Evolutionary conservation across 2,797 vertebrate species (phyloP), one percentile per base, ranked within the genome.

Genomic region (Sebastes trivittatus): DNA sequence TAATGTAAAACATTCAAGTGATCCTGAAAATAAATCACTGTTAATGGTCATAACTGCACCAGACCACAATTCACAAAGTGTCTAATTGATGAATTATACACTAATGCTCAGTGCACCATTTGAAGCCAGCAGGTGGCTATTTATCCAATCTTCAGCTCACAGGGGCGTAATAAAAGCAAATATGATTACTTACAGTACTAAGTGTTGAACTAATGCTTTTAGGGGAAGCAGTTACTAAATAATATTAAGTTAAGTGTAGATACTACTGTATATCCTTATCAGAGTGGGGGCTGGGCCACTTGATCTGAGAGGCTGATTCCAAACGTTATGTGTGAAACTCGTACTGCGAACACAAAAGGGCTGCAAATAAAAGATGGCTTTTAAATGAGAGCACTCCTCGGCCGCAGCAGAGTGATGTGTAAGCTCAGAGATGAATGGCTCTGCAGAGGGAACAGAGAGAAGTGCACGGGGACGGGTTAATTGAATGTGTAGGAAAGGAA

Each of bases 401-500:
- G 83, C 75, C 11, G 1, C 16, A 71, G 78, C 64, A 58, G 86
- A 86, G 72, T 54, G 81, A 87, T 75, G 90, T 77, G 75, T 72
- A 30, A 67, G 75, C 87, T 46, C 70, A n/a, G 78, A 88, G 87
- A 91, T 87, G 85, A 90, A 93, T 92, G 89, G 82, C 77, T 90
- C 89, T 83, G 86, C 74, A 67, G 85, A 82, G 84, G 68, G 66
- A 84, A 80, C 81, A 13, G 75, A 73, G 84, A 83, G 83, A 72
- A 72, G 86, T 75, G 82, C 91, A 88, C 78, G 63, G 81, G 83
- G 91, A 94, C 66, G 54, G 90, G 90, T 94, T 94, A 93, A 94
- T 92, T 94, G 91, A 94, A 94, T 93, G 90, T 88, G 93, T 93
- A 87, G 85, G 86, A 85, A 93, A 87, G 78, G 78, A 92, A 94